Evolutionary conservation across 2,797 vertebrate species (phyloP).

Genomic region (Sebastiscus tertius): DNA sequence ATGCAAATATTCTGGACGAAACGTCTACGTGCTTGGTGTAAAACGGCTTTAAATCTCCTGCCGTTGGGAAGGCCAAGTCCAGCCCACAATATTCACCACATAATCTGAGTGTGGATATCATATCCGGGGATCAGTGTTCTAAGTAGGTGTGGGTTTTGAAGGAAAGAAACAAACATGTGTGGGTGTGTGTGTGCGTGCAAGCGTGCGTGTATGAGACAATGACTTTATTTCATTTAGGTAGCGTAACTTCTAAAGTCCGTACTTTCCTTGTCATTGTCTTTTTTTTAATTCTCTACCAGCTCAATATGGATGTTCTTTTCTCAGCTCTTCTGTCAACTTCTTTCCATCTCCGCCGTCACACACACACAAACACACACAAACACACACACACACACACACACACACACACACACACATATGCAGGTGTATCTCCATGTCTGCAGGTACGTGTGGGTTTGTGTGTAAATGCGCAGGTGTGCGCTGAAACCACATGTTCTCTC

Average conservation of each 20-base stretch:
- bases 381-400: not conserved
- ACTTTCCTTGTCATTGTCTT: not conserved
- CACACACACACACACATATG: not conserved
- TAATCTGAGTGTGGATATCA: not conserved
- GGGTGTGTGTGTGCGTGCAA: not conserved
- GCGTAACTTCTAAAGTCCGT: not conserved
- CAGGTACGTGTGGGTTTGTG: conserved; percentile 13
- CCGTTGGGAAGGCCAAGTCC: not conserved
- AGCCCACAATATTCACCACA: not conserved
- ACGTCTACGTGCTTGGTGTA: no score
- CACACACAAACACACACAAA: not conserved
- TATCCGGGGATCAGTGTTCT: not conserved
- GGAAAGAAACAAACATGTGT: not conserved
- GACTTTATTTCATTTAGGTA: not conserved
- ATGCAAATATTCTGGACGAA: no score
- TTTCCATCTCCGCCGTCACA: not conserved
- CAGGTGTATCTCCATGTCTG: not conserved
- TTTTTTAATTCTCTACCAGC: not conserved
- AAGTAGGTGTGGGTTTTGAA: not conserved
- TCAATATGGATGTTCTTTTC: not conserved
- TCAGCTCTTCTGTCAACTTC: not conserved
- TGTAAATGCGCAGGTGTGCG: conserved; percentile 47
- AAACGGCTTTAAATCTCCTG: no score
- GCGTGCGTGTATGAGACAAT: not conserved
- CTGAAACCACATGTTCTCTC: conserved; percentile 37